Conservation (phyloP, 2,797 vertebrate species). For the Etheostoma nigrum region DNA sequence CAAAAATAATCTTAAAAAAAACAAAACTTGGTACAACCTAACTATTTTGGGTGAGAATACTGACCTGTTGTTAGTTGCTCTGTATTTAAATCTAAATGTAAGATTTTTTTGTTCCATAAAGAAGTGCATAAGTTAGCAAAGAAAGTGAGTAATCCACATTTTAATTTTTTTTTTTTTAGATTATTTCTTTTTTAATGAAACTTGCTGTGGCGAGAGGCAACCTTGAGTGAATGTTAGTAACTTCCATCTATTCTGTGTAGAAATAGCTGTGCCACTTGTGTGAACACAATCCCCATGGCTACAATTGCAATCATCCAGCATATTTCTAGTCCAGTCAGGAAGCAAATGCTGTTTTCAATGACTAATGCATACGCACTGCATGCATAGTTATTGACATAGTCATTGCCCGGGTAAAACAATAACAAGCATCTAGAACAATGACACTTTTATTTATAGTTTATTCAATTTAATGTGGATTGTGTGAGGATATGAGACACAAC, state of each 20-base stretch:
- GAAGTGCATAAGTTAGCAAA: background rate
- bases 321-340: background rate
- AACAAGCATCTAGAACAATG: background rate
- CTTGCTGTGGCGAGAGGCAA: background rate
- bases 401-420: background rate
- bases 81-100: background rate
- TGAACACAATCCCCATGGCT: background rate
- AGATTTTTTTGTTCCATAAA: background rate
- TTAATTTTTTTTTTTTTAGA: background rate
- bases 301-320: background rate
- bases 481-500: background rate
- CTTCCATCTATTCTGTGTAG: background rate
- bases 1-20: too few relatives aligned
- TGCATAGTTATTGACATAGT: too few relatives aligned
- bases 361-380: background rate
- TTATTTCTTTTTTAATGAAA: background rate
- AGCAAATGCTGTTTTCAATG: background rate
- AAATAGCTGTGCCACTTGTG: conserved; percentile 14
- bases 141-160: background rate
- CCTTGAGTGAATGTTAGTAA: background rate
- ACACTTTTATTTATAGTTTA: background rate
- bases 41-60: background rate
- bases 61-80: background rate
- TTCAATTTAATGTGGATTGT: background rate
- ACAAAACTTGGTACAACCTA: too few relatives aligned